Evolutionary conservation across 2,888 invertebrate genomes (phyloP).

Genomic region (Bimastos eiseni): DNA sequence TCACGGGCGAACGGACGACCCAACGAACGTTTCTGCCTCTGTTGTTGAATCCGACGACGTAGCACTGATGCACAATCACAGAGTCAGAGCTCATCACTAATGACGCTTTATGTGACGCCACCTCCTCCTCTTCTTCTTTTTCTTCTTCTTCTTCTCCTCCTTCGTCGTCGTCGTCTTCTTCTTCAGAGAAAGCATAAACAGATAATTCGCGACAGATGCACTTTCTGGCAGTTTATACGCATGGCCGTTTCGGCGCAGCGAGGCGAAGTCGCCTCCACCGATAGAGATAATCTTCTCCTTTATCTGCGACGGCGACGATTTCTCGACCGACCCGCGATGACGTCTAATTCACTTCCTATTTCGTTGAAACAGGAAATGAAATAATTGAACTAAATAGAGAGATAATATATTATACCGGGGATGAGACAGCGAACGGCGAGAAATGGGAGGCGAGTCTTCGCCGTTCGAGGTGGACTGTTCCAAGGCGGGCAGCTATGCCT

Average conservation of each 20-base stretch:
- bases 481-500: background rate
- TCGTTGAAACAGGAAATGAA: background rate
- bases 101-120: too few relatives aligned
- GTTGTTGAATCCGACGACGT: background rate
- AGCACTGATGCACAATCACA: background rate
- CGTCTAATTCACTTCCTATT: constrained; percentile 13
- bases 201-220: constrained; percentile 1
- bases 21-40: too few relatives aligned
- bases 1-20: background rate
- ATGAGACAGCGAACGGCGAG: background rate
- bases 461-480: background rate
- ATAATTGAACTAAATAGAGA: constrained; percentile 13
- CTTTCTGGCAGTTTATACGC: background rate
- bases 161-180: too few relatives aligned
- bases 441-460: background rate
- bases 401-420: background rate
- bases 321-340: background rate
- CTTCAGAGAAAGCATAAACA: background rate
- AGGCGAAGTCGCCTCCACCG: background rate
- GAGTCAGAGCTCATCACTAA: background rate
- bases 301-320: background rate
- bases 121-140: too few relatives aligned
- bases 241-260: background rate
- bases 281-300: background rate
- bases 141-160: too few relatives aligned